Conservation (phyloP, 2,113 vertebrate species). For the Otocyon megalotis region DNA sequence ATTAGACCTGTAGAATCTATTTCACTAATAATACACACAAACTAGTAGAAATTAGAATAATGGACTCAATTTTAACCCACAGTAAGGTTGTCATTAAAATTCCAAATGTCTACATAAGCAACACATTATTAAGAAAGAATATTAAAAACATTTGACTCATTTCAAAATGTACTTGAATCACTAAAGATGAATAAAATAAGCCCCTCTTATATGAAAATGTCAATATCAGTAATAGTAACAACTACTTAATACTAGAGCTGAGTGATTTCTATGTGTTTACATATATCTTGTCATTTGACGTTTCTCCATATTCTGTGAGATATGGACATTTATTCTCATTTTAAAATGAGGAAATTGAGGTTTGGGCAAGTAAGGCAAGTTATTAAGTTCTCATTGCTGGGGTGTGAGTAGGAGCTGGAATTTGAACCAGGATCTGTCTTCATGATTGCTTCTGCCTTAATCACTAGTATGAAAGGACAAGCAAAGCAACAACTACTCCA, state of each 20-base stretch:
- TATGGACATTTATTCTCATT: not conserved
- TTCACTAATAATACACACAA: slow-evolving; percentile 25
- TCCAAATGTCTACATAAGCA: not conserved
- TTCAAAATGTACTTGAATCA: slow-evolving; percentile 53
- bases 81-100: slow-evolving; percentile 66
- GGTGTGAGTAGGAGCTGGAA: not conserved
- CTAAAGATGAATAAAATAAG: slow-evolving; percentile 51
- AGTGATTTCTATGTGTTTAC: not conserved
- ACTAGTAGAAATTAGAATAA: slow-evolving; percentile 61
- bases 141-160: slow-evolving; percentile 40
- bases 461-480: not conserved
- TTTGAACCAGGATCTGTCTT: not conserved
- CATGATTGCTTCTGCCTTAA: not conserved
- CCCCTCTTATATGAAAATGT: not conserved
- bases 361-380: not conserved
- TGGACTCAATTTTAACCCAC: slow-evolving; percentile 59
- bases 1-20: slow-evolving; percentile 5
- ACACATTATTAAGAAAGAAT: slow-evolving; percentile 62
- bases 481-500: not conserved
- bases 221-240: not conserved
- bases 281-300: not conserved
- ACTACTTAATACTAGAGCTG: not conserved
- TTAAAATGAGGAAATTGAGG: slow-evolving; percentile 36
- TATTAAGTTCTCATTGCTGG: not conserved
- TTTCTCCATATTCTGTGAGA: not conserved